These are phyloP conservation scores for Eupeodes corollae DNA, from an alignment of 1,140 invertebrate species.

Conservation along the genomic window DNA sequence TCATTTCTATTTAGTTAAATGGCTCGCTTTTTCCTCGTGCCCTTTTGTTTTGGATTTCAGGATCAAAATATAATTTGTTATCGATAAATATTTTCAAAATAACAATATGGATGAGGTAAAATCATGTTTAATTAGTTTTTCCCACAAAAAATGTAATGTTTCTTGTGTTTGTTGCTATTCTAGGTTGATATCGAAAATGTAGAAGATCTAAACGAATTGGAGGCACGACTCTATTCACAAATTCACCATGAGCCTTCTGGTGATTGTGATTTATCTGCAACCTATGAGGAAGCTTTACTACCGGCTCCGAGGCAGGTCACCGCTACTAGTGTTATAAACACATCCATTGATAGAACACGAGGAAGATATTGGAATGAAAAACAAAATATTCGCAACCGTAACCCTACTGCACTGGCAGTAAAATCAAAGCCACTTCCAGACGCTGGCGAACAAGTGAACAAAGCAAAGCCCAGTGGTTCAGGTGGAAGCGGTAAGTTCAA, in stretches of 20 bases:
- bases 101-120: constrained; percentile 10
- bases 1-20: too few relatives aligned
- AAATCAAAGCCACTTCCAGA: too few relatives aligned
- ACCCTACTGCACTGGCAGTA: too few relatives aligned
- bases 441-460: too few relatives aligned
- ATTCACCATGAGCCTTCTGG: constrained; percentile 18
- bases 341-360: neutral
- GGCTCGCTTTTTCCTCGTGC: too few relatives aligned
- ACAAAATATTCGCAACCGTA: neutral
- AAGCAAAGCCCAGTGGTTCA: too few relatives aligned
- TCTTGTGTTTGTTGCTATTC: neutral
- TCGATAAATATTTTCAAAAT: neutral
- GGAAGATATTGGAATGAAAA: constrained; percentile 19
- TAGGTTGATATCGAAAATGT: constrained; percentile 29
- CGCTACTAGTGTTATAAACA: neutral
- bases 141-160: neutral
- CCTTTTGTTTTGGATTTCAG: too few relatives aligned
- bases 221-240: constrained; percentile 36
- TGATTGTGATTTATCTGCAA: constrained; percentile 6
- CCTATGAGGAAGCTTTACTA: constrained; percentile 15
- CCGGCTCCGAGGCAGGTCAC: neutral
- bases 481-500: too few relatives aligned
- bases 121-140: neutral
- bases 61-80: too few relatives aligned
- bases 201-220: constrained; percentile 36